Percentiles rank a stretch among this genome's conserved stretches.
These are phyloP conservation scores for Epistrophella euchroma DNA, from an alignment of 2,888 invertebrate genomes.

Conservation along the genomic window DNA sequence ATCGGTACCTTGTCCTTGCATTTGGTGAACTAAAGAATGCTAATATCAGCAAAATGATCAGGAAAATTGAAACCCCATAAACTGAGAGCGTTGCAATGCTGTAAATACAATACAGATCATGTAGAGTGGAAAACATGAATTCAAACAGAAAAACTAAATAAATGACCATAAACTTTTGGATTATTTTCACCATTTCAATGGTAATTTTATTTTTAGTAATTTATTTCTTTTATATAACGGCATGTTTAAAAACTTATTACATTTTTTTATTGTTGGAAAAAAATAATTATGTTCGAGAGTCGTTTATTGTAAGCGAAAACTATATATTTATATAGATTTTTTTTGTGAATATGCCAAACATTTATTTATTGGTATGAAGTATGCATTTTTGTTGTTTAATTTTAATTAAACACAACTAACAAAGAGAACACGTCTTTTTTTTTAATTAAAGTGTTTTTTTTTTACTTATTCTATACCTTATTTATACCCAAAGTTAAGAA, in stretches of 20 bases:
- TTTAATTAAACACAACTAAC: constrained; percentile 47
- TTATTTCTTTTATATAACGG: constrained; percentile 54
- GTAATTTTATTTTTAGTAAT: constrained; percentile 59
- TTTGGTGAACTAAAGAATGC: no score
- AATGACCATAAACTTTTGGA: constrained; percentile 34
- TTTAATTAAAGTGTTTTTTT: constrained; percentile 35
- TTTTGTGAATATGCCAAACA: constrained; percentile 50
- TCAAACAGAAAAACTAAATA: constrained; percentile 26
- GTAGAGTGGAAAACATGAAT: not conserved
- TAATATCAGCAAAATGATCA: no score
- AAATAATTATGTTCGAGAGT: constrained; percentile 47
- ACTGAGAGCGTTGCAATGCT: no score
- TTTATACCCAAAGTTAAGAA: constrained; percentile 32
- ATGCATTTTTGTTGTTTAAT: constrained; percentile 38
- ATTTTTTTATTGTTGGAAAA: constrained; percentile 38
- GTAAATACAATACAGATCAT: not conserved
- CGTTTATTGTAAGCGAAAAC: constrained; percentile 65
- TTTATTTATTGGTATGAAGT: constrained; percentile 54
- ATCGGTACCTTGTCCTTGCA: no score
- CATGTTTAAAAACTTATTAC: constrained; percentile 64
- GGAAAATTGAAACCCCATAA: no score
- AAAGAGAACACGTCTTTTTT: constrained; percentile 33
- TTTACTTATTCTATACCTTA: constrained; percentile 5
- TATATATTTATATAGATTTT: constrained; percentile 26
- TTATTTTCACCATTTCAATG: constrained; percentile 51